Evolutionary conservation across 2,797 vertebrate species (phyloP).

Genomic region (Vultur gryphus): DNA sequence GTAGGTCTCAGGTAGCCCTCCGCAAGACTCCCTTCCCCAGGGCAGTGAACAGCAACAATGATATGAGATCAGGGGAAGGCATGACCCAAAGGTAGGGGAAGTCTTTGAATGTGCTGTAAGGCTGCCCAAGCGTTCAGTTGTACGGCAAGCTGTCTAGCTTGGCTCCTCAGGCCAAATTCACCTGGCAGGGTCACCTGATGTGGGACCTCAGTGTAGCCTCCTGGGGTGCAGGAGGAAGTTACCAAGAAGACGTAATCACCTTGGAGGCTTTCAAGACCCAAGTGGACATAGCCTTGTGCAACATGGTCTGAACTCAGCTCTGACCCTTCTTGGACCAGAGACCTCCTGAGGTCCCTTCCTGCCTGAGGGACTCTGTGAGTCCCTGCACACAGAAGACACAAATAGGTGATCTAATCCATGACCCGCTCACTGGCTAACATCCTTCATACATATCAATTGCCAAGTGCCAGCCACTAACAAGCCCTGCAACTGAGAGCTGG

Average conservation of each 20-base stretch:
- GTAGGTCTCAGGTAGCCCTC: rapidly evolving
- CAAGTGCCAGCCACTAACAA: background rate
- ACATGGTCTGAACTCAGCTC: background rate
- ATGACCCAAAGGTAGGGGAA: background rate
- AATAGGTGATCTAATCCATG: background rate
- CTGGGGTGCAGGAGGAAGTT: background rate
- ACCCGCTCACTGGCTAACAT: background rate
- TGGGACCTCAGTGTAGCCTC: background rate
- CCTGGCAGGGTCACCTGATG: background rate
- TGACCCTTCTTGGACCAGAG: background rate
- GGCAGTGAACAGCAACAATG: background rate
- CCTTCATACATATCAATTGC: background rate
- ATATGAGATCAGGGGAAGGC: background rate
- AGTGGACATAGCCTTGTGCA: background rate
- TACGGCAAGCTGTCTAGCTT: background rate
- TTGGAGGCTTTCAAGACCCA: background rate
- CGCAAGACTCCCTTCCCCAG: background rate
- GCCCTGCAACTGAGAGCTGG: background rate
- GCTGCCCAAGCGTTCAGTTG: background rate
- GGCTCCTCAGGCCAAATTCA: background rate
- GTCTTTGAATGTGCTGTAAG: background rate
- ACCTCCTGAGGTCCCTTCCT: background rate
- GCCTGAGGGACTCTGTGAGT: background rate
- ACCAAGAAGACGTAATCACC: background rate
- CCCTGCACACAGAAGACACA: background rate